Evolutionary conservation across 2,888 invertebrate genomes (phyloP).

Genomic region (Ornithoptera priamus): DNA sequence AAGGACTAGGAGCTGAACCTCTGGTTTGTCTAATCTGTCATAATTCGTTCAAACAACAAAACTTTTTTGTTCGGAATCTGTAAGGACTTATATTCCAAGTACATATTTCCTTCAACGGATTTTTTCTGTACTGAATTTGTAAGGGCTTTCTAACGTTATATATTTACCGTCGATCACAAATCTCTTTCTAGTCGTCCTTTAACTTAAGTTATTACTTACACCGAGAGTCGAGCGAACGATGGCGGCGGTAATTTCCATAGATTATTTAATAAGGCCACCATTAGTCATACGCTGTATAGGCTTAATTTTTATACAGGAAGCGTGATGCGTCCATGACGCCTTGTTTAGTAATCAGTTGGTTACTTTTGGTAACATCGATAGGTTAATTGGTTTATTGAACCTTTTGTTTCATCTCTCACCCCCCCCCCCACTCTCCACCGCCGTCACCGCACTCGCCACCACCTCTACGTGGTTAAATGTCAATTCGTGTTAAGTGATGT

Average conservation of each 20-base stretch:
- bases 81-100: no score
- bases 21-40: no score
- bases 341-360: constrained; percentile 23
- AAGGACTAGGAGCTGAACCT: no score
- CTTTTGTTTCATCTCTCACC: constrained; percentile 15
- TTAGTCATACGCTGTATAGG: constrained; percentile 25
- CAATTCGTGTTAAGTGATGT: constrained; percentile 13
- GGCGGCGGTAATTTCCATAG: constrained; percentile 1
- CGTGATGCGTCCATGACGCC: constrained; percentile 18
- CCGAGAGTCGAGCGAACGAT: neutral
- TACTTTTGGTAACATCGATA: constrained; percentile 22
- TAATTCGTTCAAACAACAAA: no score
- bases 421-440: neutral
- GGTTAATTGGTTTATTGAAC: constrained; percentile 32
- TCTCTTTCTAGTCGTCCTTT: neutral
- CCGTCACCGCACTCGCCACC: no score
- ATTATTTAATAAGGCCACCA: constrained; percentile 2
- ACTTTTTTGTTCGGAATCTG: no score
- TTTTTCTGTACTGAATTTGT: no score
- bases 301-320: constrained; percentile 31
- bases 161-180: no score
- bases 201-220: neutral
- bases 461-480: constrained; percentile 4
- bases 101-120: no score
- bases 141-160: no score